Conservation (phyloP, 1,140 invertebrate genomes). For the Olivierus martensii region DNA sequence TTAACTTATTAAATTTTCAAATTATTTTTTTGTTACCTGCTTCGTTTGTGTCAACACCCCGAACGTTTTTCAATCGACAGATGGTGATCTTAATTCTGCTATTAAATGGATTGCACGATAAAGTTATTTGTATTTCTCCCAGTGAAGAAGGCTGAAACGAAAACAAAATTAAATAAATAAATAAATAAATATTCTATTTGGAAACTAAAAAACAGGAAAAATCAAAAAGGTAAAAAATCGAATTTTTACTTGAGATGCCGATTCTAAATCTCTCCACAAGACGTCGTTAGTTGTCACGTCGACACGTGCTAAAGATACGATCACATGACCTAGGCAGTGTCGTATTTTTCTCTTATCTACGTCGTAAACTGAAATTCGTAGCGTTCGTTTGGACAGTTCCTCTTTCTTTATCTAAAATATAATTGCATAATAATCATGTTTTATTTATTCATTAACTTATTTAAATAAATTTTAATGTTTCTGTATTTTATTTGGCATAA, state of each 20-base stretch:
- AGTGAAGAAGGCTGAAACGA: neutral
- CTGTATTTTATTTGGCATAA: too few species aligned
- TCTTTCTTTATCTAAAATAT: constrained; percentile 4
- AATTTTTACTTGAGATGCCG: constrained; percentile 8
- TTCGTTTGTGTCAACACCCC: neutral
- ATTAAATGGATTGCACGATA: constrained; percentile 17
- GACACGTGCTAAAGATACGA: neutral
- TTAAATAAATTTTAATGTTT: too few species aligned
- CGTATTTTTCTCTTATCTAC: constrained; percentile 15
- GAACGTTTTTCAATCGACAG: constrained; percentile 1
- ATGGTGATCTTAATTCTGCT: constrained; percentile 14
- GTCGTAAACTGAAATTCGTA: constrained; percentile 12
- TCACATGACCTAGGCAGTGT: constrained; percentile 11
- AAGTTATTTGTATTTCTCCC: constrained; percentile 12
- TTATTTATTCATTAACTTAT: too few species aligned
- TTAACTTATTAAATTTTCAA: too few species aligned
- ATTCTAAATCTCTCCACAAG: constrained; percentile 7
- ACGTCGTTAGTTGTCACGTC: neutral
- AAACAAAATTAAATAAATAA: neutral
- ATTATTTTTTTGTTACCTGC: too few species aligned
- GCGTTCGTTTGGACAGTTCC: neutral
- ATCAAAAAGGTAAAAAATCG: too few species aligned
- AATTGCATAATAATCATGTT: too few species aligned
- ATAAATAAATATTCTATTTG: too few species aligned
- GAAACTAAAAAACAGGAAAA: too few species aligned